Evolutionary conservation across 2,113 vertebrate genomes (phyloP).

Genomic region (Ciconia boyciana): DNA sequence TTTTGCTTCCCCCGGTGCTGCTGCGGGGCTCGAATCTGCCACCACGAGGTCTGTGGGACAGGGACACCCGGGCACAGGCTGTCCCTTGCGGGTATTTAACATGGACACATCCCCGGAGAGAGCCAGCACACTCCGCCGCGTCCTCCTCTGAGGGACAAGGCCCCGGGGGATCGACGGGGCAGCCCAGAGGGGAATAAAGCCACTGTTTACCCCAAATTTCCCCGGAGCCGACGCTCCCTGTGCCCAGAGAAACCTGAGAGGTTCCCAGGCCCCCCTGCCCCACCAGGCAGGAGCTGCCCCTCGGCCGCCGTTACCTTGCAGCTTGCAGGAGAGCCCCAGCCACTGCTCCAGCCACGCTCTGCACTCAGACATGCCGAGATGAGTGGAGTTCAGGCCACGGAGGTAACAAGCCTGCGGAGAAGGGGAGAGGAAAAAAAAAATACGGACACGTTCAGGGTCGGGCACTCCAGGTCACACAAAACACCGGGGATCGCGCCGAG

Average conservation of each 20-base stretch:
- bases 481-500: fast-evolving
- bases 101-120: fast-evolving
- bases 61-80: neutral
- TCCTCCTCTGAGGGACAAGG: neutral
- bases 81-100: no score
- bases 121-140: fast-evolving
- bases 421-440: neutral
- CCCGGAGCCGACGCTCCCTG: fast-evolving
- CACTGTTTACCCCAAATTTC: fast-evolving
- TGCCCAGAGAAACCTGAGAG: fast-evolving
- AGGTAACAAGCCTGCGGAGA: constrained; percentile 85
- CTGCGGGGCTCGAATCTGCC: neutral
- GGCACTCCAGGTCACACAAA: fast-evolving
- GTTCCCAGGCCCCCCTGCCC: fast-evolving
- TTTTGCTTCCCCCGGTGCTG: fast-evolving
- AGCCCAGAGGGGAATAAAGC: neutral
- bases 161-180: fast-evolving
- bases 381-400: constrained; percentile 80
- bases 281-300: neutral
- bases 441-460: fast-evolving
- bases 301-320: constrained; percentile 76
- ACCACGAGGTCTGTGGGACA: fast-evolving
- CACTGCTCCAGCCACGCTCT: constrained; percentile 86
- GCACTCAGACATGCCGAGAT: constrained; percentile 70
- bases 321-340: constrained; percentile 80